Base-by-base conservation (phyloP, 2,113 vertebrate genomes). In the Herpetotheres cachinnans region DNA sequence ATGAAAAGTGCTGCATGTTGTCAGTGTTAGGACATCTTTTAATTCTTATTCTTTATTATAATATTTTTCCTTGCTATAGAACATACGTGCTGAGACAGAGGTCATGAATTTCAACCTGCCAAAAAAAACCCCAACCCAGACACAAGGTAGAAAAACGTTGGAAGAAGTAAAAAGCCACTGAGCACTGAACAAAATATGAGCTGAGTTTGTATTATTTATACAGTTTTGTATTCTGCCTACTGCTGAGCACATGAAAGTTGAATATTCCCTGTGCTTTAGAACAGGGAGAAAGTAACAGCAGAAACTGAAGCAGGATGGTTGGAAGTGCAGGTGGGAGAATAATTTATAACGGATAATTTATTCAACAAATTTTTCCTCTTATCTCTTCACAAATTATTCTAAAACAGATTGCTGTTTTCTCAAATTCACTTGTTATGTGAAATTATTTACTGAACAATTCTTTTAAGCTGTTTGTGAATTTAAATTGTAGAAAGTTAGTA, bases 141-240 rank as follows among this genome's bases (percentile, higher is more conserved):
- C 0, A 3, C 26, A 67, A 61, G 24, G 34, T 9, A 82, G 71
- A 67, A 89, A 90, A 91, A 59, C 0, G 0, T 84, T 1, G 5
- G n/a, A 86, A 92, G 55, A 93, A 89, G 27, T 59, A 95, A 95
- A 94, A 93, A 92, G 50, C 61, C 69, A 84, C 66, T 32, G 67
- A 96, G 42, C 16, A 47, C 34, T 46, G 82, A 94, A 76, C 80
- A 93, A 95, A 94, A 89, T 93, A 79, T 5, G 32, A 96, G 42
- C 82, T 90, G 84, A 70, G 55, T 79, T 90, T 85, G 70, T 94
- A 90, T 92, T 88, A 95, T 96, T 98, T 97, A 93, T 96, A 93
- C 77, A 91, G 93, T 97, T 98, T 97, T 97, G 94, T 97, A 95
- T 96, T 97, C 97, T 97, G 95, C 91, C 94, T 96, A 96, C 95